Evolutionary conservation across 2,797 vertebrate genomes (phyloP).

Genomic region (Helostoma temminkii): DNA sequence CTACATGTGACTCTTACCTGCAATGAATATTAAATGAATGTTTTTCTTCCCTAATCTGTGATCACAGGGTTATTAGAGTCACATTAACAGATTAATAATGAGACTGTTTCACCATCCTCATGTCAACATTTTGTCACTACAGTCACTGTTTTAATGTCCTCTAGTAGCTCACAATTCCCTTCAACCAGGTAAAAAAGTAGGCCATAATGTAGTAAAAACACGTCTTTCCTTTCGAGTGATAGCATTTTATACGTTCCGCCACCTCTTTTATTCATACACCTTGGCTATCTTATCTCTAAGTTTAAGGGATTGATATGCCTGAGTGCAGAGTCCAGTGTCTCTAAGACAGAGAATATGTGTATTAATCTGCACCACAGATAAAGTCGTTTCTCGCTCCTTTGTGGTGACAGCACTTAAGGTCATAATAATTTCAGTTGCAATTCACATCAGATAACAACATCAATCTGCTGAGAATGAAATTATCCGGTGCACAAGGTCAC

Average conservation of each 20-base stretch:
- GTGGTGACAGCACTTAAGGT: conserved; percentile 47
- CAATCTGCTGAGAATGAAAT: conserved; percentile 63
- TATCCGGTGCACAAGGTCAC: conserved; percentile 45
- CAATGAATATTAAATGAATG: neutral
- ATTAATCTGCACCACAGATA: conserved; percentile 68
- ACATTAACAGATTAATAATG: conserved; percentile 18
- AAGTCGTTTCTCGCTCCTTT: conserved; percentile 47
- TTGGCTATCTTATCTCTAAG: conserved; percentile 79
- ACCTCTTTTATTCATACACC: conserved; percentile 57
- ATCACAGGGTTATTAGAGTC: neutral
- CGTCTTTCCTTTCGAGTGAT: neutral
- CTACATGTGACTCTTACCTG: neutral
- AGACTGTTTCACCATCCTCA: neutral
- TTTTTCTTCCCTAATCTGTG: neutral
- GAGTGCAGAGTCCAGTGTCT: conserved; percentile 81
- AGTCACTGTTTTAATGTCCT: neutral
- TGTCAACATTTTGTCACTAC: neutral
- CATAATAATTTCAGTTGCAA: conserved; percentile 60
- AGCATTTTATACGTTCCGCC: conserved; percentile 7
- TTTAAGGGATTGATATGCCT: conserved; percentile 61
- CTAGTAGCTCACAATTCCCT: neutral
- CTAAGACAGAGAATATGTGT: conserved; percentile 48
- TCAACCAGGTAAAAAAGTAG: neutral
- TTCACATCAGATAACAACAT: conserved; percentile 67
- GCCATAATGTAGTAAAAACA: neutral